Base-by-base conservation (phyloP, 2,888 invertebrate species). In the Biston stratarius region DNA sequence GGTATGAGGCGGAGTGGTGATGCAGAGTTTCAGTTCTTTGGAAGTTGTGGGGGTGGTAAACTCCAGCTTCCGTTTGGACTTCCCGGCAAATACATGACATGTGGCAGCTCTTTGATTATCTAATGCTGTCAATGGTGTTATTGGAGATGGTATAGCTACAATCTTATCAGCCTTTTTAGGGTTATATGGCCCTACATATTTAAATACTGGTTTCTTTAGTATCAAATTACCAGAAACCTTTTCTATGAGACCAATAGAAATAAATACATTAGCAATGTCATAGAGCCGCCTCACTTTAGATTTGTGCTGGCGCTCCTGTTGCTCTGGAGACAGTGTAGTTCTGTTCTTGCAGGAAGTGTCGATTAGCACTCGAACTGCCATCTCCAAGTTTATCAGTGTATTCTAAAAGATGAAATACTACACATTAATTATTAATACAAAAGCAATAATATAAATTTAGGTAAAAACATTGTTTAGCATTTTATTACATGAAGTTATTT, bases 211-310 rank as follows among this genome's bases (percentile, higher is more conserved):
- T 82, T 96, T 96, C 77, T 95, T 94, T 77, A 95, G 92, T 84
- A 88, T 94, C 87, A 89, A 94, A 75, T 94, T 94, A 76, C 95
- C 94, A 67, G 95, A 94, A 68, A 96, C 95, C 86, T 96, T 96
- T 82, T 95, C 94, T 81, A 97, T 96, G 74, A 97, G 94, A 76
- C 95, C 95, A 83, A 97, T 95, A 69, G 96, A 96, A 74, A 96
- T 96, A 77, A 97, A 94, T 74, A 97, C 96, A 88, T 97, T 97
- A 67, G 97, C 96, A 77, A 97, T 96, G 85, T 97, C 97, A 87
- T 97, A 97, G 40, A 97, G 92, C 73, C 97, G 94, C 69, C 97
- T 94, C 70, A 96, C 95, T 92, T 96, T 96, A 40, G 96, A 96
- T 91, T 95, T 94, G 86, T 95, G 94, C 77, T 95, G 94, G 33